phyloP scores from a whole-genome alignment of 2,888 invertebrate genomes.

The Parnassius mnemosyne region DNA sequence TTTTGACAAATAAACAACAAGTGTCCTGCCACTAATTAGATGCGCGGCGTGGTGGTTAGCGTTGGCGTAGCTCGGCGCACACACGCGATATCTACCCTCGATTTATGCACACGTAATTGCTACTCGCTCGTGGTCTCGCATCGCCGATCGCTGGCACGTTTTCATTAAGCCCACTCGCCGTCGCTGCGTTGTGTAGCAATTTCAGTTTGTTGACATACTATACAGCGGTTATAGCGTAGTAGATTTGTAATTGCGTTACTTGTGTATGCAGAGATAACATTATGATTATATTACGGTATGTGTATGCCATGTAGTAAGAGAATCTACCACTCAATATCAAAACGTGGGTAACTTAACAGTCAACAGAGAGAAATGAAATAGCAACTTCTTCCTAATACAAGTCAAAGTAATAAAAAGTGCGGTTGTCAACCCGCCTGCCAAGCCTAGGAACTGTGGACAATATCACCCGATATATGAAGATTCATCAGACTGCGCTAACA shows the following conservation, averaged over 20 bases:
- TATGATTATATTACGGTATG: too few species aligned
- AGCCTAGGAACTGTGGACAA: too few species aligned
- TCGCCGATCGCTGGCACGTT: slow-evolving; percentile 41
- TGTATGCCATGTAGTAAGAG: too few species aligned
- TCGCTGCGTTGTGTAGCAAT: slow-evolving; percentile 28
- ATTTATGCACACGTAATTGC: slow-evolving; percentile 44
- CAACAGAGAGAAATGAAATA: too few species aligned
- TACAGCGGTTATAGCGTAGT: background rate
- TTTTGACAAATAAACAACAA: slow-evolving; percentile 24
- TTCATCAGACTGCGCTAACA: too few species aligned
- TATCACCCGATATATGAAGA: too few species aligned
- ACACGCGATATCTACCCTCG: slow-evolving; percentile 32
- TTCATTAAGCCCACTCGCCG: slow-evolving; percentile 40
- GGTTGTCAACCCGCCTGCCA: too few species aligned
- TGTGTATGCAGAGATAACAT: too few species aligned
- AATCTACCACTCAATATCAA: too few species aligned
- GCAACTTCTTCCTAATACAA: too few species aligned
- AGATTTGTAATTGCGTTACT: too few species aligned
- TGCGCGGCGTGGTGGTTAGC: slow-evolving; percentile 15
- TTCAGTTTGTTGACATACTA: slow-evolving; percentile 24
- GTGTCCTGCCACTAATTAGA: slow-evolving; percentile 29
- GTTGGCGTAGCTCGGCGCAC: slow-evolving; percentile 13
- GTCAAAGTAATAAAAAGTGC: background rate
- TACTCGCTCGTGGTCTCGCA: slow-evolving; percentile 38
- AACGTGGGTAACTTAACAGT: too few species aligned